phyloP scores from a whole-genome alignment of 2,888 invertebrate genomes.

The Hetaerina titia region DNA sequence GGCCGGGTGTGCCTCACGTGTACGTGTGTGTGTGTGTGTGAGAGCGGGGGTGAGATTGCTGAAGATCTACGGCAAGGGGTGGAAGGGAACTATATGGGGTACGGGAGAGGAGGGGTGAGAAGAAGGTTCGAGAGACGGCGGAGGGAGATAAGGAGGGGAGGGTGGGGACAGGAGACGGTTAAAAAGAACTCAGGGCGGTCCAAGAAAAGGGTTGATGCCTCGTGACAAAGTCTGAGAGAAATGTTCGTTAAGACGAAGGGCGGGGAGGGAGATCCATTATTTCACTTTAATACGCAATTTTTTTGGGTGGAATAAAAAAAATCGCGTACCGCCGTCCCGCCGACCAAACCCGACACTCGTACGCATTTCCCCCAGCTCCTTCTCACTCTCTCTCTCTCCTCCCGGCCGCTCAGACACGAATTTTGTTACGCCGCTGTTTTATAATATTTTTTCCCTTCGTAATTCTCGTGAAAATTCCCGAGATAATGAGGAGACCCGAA shows the following conservation, averaged over 20 bases:
- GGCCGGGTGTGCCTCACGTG: no score
- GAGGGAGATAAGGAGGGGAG: not conserved
- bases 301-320: conserved; percentile 35
- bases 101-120: no score
- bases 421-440: no score
- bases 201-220: no score
- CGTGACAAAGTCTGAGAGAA: not conserved
- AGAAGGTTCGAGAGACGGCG: no score
- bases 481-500: no score
- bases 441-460: no score
- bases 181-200: not conserved
- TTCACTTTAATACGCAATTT: not conserved
- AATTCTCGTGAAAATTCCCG: no score
- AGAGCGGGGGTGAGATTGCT: not conserved
- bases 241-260: conserved; percentile 42
- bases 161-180: not conserved
- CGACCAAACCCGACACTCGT: not conserved
- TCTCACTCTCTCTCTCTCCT: not conserved
- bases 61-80: not conserved
- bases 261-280: conserved; percentile 1
- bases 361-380: not conserved
- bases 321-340: not conserved
- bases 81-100: not conserved
- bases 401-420: not conserved
- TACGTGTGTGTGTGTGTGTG: not conserved